phyloP scores from a whole-genome alignment of 2,888 invertebrate species.

The Nephrotoma appendiculata region DNA sequence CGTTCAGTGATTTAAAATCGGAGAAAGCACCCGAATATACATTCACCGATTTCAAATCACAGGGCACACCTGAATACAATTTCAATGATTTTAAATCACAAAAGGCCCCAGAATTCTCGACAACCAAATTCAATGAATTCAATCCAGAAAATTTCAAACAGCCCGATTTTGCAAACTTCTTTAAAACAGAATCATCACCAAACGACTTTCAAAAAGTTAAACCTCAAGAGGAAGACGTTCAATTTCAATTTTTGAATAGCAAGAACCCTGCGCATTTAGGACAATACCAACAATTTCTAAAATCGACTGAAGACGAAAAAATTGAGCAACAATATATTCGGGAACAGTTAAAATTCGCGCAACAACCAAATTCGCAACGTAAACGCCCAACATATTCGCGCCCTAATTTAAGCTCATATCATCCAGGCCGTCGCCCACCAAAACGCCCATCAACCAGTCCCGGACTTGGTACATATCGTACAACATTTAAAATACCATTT shows the following conservation, averaged over 20 bases:
- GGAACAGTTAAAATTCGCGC: constrained; percentile 7
- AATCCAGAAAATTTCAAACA: background rate
- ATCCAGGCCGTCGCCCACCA: background rate
- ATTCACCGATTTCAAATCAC: too few species aligned
- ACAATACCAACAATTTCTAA: constrained; percentile 7
- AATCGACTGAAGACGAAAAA: constrained; percentile 8
- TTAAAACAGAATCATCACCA: background rate
- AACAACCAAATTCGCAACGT: background rate
- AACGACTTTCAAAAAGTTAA: background rate
- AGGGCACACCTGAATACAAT: too few species aligned
- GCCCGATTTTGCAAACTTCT: background rate
- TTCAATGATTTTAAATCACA: too few species aligned
- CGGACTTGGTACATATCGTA: background rate
- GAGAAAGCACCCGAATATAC: too few species aligned
- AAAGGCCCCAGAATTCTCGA: background rate
- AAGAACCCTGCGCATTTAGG: constrained; percentile 4
- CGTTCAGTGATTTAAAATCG: too few species aligned
- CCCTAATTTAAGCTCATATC: background rate
- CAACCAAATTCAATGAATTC: background rate
- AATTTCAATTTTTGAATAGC: background rate
- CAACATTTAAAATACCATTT: background rate
- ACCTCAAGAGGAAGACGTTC: background rate
- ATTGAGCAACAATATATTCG: constrained; percentile 6
- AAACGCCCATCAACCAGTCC: background rate
- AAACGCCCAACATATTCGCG: background rate